Base-by-base conservation (phyloP, 2,113 vertebrate genomes). In the Copsychus sechellarum region DNA sequence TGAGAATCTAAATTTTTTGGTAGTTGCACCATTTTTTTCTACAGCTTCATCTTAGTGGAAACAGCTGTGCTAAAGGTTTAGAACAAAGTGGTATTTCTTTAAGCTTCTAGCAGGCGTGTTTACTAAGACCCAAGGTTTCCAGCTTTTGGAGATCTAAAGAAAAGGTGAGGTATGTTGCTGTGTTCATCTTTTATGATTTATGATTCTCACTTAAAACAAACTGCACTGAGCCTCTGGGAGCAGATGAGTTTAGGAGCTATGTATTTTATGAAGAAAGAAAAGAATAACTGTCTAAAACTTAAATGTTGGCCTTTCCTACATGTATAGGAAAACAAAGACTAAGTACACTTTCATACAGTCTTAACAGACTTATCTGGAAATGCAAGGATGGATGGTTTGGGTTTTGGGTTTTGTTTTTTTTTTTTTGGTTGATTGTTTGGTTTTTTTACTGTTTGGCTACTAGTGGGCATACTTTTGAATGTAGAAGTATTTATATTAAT, bases 211-310 rank as follows among this genome's bases (percentile, higher is more conserved):
- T 61, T 79, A 45, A 61, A 73, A 56, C 22, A 45, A 74, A 11
- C 33, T 74, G 7, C 17, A 31, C 21, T 0, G 0, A 58, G 2
- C 8, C 11, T 62, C 43, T 70, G 34, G 29, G 20, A 88, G 12
- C 31, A 70, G 42, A 43, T 62, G 5, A 58, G 33, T 90, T 61
- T 4, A 64, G 34, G 8, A 43, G 7, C n/a, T 67, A 7, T 54
- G 14, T 65, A 3, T 58, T 90, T 64, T 51, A 23, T 10, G 28
- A 26, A 78, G 33, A 43, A 47, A 45, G 40, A 51, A 47, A 43
- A 34, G 12, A 36, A 4, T 5, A 84, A 20, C 8, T 25, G 8
- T 79, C 7, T 65, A 4, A 50, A 83, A 77, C 26, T 74, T 76
- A n/a, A 74, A 53, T 29, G 40, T 64, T 54, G 29, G 42, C 16